A percentile compares a stretch with the other conserved stretches of the same genome.
Conservation (phyloP, 2,888 invertebrate genomes). For the Chrysolina oricalcia region DNA sequence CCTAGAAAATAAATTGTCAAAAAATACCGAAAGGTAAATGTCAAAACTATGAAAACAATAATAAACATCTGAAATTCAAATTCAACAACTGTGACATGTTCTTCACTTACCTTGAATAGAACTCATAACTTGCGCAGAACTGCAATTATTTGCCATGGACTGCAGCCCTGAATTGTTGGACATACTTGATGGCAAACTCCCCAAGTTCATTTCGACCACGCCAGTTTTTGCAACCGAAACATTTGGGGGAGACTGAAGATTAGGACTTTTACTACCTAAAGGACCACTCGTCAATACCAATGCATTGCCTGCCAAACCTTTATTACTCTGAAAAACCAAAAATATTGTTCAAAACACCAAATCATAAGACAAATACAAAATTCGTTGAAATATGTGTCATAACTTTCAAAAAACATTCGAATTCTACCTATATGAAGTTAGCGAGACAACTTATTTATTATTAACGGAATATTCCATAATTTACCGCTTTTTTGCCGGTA, state of each 20-base stretch:
- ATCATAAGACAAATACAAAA: not conserved
- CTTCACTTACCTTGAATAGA: constrained; percentile 78
- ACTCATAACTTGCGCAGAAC: constrained; percentile 82
- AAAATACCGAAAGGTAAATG: not conserved
- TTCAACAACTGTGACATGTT: not conserved
- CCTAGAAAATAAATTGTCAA: constrained; percentile 28
- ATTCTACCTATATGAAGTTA: too few relatives aligned
- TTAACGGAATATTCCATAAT: too few relatives aligned
- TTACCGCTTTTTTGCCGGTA: too few relatives aligned
- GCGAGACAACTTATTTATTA: too few relatives aligned
- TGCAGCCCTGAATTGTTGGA: constrained; percentile 73
- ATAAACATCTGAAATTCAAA: too few relatives aligned
- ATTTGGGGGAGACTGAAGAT: constrained; percentile 89
- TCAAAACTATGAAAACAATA: too few relatives aligned
- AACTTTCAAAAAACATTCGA: too few relatives aligned
- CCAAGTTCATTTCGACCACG: constrained; percentile 78
- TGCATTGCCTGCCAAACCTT: constrained; percentile 81
- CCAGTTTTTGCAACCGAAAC: constrained; percentile 81
- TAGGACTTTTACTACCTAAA: constrained; percentile 88
- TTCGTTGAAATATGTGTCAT: not conserved
- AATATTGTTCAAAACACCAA: constrained; percentile 19
- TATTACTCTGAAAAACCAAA: constrained; percentile 78
- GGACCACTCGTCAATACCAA: constrained; percentile 83
- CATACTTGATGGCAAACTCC: constrained; percentile 74
- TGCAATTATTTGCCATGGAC: constrained; percentile 79